Percentiles rank a stretch among this genome's conserved stretches.
These are phyloP conservation scores for Monochamus alternatus DNA, from an alignment of 2,888 invertebrate species.

Conservation along the genomic window DNA sequence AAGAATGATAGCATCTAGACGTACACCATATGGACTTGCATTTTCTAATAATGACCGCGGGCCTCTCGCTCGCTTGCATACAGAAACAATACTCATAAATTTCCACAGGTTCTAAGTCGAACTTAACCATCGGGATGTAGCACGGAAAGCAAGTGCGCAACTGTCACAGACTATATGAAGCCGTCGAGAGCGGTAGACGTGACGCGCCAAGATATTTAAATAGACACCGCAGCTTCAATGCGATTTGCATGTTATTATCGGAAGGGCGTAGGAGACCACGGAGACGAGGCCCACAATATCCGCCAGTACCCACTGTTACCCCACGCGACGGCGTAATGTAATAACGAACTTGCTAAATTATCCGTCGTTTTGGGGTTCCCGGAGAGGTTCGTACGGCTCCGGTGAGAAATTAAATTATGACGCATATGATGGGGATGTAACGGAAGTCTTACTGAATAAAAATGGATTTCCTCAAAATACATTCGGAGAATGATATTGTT, in stretches of 20 bases:
- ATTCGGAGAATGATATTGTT: too few species aligned
- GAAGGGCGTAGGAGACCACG: conserved; percentile 49
- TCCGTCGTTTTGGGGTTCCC: conserved; percentile 27
- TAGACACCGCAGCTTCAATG: conserved; percentile 45
- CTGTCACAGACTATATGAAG: conserved; percentile 26
- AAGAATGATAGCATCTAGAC: background rate
- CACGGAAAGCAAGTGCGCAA: conserved; percentile 12
- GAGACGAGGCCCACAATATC: conserved; percentile 51
- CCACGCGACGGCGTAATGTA: conserved; percentile 43
- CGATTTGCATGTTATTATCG: conserved; percentile 54
- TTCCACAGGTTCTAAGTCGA: background rate
- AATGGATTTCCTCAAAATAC: background rate
- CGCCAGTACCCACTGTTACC: conserved; percentile 44
- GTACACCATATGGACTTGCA: too few species aligned
- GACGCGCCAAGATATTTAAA: conserved; percentile 45
- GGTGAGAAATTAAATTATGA: conserved; percentile 9
- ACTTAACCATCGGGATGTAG: background rate
- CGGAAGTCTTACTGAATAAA: background rate
- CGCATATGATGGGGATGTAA: conserved; percentile 2
- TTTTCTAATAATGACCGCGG: too few species aligned
- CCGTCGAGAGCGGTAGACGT: conserved; percentile 34
- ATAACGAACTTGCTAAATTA: conserved; percentile 34
- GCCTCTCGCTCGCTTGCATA: background rate
- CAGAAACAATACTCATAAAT: conserved; percentile 11
- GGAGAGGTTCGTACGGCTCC: background rate